These are phyloP conservation scores for Odocoileus virginianus DNA, from an alignment of 2,113 vertebrate genomes.

Conservation along the genomic window DNA sequence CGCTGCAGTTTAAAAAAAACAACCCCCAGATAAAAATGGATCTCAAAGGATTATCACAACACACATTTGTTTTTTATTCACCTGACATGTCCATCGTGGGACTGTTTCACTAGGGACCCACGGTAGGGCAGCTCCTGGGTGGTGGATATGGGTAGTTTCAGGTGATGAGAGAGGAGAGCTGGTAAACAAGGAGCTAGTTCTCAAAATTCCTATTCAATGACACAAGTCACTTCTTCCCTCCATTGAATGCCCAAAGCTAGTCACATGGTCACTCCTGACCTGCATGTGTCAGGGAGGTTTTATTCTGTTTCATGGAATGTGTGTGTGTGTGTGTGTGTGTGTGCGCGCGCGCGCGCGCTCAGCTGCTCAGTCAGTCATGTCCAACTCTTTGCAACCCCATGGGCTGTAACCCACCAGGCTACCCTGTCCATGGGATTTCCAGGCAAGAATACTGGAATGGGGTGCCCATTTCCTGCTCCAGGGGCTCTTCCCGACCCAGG, in stretches of 20 bases:
- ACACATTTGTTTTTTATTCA: background rate
- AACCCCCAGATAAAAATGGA: background rate
- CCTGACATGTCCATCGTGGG: rapidly evolving
- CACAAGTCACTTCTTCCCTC: background rate
- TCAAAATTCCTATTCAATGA: background rate
- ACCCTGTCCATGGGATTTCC: background rate
- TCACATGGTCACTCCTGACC: background rate
- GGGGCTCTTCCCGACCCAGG: background rate
- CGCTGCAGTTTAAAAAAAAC: background rate
- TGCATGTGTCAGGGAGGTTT: background rate
- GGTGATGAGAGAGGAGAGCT: background rate
- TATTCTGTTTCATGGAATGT: background rate
- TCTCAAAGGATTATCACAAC: background rate
- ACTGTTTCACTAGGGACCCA: background rate
- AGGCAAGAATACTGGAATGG: background rate
- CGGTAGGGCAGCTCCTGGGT: background rate
- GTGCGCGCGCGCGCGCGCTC: background rate
- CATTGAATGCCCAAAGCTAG: background rate
- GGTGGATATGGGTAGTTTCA: background rate
- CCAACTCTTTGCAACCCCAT: background rate
- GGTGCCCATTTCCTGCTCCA: background rate
- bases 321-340: background rate
- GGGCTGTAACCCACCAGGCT: background rate
- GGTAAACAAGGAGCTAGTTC: background rate
- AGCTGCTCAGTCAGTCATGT: background rate